Percentiles rank a stretch among this genome's conserved stretches.
Evolutionary conservation across 1,140 invertebrate species (phyloP).

Genomic region (Macrostomum lignano): DNA sequence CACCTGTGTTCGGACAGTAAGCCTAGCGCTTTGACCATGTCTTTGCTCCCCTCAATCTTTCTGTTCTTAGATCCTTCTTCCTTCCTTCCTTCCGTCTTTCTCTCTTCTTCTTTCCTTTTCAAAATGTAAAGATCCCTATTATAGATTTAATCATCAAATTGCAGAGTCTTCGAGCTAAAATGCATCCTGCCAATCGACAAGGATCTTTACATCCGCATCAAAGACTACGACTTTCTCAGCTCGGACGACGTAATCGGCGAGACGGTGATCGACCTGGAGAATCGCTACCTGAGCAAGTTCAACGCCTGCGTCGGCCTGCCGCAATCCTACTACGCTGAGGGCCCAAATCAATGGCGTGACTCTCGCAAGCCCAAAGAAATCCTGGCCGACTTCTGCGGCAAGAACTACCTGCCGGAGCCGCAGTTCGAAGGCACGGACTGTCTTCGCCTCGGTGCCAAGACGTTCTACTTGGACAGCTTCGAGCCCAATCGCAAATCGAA

Average conservation of each 20-base stretch:
- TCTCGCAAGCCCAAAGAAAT: conserved; percentile 21
- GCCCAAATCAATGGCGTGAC: conserved; percentile 27
- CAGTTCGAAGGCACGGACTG: conserved; percentile 13
- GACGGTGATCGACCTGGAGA: conserved; percentile 31
- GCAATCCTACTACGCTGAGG: conserved; percentile 19
- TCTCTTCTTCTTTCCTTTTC: too few relatives aligned
- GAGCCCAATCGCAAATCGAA: conserved; percentile 6
- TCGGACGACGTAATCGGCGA: conserved; percentile 30
- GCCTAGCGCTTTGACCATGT: too few relatives aligned
- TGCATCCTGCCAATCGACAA: conserved; percentile 26
- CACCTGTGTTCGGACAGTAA: conserved; percentile 31
- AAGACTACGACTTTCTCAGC: conserved; percentile 28
- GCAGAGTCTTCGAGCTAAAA: conserved; percentile 30
- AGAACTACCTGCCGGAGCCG: conserved; percentile 14
- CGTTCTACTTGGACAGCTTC: conserved; percentile 2
- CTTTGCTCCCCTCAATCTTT: too few relatives aligned
- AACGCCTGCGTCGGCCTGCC: conserved; percentile 28
- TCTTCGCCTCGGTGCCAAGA: not conserved
- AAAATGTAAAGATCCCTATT: too few relatives aligned
- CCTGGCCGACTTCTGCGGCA: conserved; percentile 20
- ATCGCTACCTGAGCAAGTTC: conserved; percentile 26
- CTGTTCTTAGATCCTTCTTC: too few relatives aligned
- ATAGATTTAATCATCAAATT: too few relatives aligned
- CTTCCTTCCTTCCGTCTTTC: too few relatives aligned
- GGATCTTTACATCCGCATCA: conserved; percentile 25